These are phyloP conservation scores for Sardina pilchardus DNA, from an alignment of 2,113 vertebrate species.

Conservation along the genomic window DNA sequence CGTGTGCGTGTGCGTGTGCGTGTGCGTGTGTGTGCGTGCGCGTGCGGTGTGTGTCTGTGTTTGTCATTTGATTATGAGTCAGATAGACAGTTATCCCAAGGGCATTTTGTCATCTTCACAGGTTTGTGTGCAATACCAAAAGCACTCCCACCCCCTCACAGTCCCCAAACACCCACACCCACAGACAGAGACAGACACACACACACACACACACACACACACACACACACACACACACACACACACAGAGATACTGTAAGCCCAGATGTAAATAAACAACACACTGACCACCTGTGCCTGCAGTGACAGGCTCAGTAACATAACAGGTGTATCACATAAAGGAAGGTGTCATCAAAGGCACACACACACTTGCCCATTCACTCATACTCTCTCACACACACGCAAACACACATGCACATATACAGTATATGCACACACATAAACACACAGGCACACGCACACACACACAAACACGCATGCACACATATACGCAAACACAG, in stretches of 20 bases:
- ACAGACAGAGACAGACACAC: background rate
- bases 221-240: background rate
- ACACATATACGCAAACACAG: constrained; percentile 13
- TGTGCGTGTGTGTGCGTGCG: too few relatives aligned
- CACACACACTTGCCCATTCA: background rate
- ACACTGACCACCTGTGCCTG: background rate
- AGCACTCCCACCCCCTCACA: background rate
- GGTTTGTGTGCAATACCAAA: background rate
- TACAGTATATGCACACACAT: constrained; percentile 19
- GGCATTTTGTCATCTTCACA: too few relatives aligned
- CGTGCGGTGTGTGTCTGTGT: too few relatives aligned
- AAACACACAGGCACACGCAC: constrained; percentile 25
- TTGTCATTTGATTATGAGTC: background rate
- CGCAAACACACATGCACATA: background rate
- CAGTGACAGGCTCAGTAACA: background rate
- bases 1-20: too few relatives aligned
- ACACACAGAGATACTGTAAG: background rate
- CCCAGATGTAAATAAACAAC: constrained; percentile 9
- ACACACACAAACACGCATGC: background rate
- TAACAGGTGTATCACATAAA: background rate
- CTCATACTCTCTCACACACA: background rate
- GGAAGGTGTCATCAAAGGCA: background rate
- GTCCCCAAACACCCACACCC: background rate
- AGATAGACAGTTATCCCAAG: background rate
- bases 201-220: background rate